These are phyloP conservation scores for Podarcis lilfordi DNA, from an alignment of 2,797 vertebrate species.

Conservation along the genomic window DNA sequence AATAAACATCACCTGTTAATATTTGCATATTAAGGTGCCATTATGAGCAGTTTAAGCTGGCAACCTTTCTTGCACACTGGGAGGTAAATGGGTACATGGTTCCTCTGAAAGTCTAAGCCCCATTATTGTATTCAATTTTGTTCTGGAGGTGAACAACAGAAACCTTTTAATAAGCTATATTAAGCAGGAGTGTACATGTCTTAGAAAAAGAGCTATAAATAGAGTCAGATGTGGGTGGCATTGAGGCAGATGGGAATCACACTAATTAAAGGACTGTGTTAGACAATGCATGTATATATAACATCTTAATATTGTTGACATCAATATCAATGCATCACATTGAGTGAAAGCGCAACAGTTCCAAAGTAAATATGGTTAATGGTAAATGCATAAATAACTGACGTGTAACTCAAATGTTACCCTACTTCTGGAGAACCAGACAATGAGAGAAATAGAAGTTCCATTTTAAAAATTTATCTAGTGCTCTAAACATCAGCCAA, in stretches of 20 bases:
- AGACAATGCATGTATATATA: constrained; percentile 11
- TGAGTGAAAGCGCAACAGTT: background rate
- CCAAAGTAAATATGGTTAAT: background rate
- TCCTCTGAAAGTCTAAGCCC: background rate
- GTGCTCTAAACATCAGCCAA: background rate
- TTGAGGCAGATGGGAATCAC: constrained; percentile 14
- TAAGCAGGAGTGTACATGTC: background rate
- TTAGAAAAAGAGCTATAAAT: constrained; percentile 3
- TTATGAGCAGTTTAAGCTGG: background rate
- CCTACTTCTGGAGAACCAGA: background rate
- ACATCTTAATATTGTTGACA: background rate
- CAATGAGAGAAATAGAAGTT: background rate
- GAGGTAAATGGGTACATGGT: too few species aligned
- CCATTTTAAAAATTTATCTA: too few species aligned
- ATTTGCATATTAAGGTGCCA: background rate
- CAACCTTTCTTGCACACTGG: background rate
- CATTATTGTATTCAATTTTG: too few species aligned
- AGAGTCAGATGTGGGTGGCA: background rate
- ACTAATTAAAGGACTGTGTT: constrained; percentile 53
- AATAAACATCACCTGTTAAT: background rate
- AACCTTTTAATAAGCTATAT: background rate
- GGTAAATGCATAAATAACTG: background rate
- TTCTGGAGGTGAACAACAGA: background rate
- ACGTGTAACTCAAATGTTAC: background rate
- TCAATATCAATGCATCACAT: background rate